Evolutionary conservation across 2,797 vertebrate species (phyloP), one percentile per base, ranked within the genome.

Genomic region (Amazona finschi): DNA sequence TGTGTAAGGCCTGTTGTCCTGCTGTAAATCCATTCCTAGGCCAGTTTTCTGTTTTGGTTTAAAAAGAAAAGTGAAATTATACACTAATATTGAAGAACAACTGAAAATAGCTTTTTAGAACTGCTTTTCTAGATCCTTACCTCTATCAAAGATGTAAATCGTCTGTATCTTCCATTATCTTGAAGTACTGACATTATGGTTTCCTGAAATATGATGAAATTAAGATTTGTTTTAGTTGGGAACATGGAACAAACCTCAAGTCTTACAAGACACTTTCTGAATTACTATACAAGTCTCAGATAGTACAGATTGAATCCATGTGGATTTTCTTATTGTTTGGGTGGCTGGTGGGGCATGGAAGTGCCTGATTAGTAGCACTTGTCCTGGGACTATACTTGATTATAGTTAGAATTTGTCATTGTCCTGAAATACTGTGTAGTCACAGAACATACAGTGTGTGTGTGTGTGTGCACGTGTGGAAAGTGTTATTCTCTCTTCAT

Each of bases 141-240:
- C 98, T 98, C 97, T 86, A 99, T 82, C n/a, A 99, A 96, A 91
- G 96, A 96, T 71, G 96, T 98, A 96, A 99, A 99, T 73, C 76
- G 97, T 88, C 97, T 97, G 66, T 98, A 99, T 87, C 98, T 99
- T 72, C 95, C 97, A 52, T 99, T 98, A 78, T 96, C 94, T 47
- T 98, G 98, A 72, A 99, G 95, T 85, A 99, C 97, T 93, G 98
- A 97, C 98, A 99, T 98, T 92, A 99, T 97, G 39, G 98, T 98
- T 97, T 98, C 97, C 99, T 99, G 96, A 78, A 97, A 96, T 66
- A 73, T 84, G 39, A 92, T 79, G 60, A 64, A 71, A 58, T 6
- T 19, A 86, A 72, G 15, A 64, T 74, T 55, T 22, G 41, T n/a
- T 92, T 92, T 53, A 62, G 21, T 15, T 50, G 4, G 15, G 33